Evolutionary conservation across 2,888 invertebrate species (phyloP), one percentile per base, ranked within the genome.

Genomic region (Smittia sp.): DNA sequence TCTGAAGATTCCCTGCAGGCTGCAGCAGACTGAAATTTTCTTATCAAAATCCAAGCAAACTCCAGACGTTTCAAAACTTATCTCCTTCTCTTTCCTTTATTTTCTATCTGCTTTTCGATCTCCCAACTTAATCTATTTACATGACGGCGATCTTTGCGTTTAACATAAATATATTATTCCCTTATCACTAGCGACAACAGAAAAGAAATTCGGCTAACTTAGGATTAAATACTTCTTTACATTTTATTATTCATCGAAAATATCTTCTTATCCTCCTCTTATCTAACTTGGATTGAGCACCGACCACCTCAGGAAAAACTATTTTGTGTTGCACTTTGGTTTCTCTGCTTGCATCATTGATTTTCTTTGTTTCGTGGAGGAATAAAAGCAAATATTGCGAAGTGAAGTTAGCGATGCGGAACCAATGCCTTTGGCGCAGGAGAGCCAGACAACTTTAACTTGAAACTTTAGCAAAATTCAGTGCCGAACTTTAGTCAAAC

Each of bases 321-420:
- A 46, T 46, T 46, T 46, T n/a, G n/a, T 46, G 46, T 46, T 46
- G 46, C 46, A 46, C 46, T 46, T 46, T 46, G 46, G 46, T 46
- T 46, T 46, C 46, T 2, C n/a, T 46, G 6, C 15, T 46, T 46
- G n/a, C 46, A 46, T 46, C 46, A 46, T 46, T 46, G 9, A 9
- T 46, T 46, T 15, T 46, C 46, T 6, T 46, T 46, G 46, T 46
- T 46, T 46, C 46, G 11, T 46, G 46, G 46, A 39, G 46, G 46
- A 46, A 46, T 46, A 46, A 46, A 46, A 46, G 46, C 46, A 46
- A 46, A 46, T n/a, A 15, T 46, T 15, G 46, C 11, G 15, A 46
- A n/a, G 11, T 46, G 32, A 32, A 32, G 32, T 3, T 9, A 32
- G 9, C 32, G 32, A 32, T 6, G 9, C 9, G 32, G 4, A 32